phyloP scores from a whole-genome alignment of 2,797 vertebrate genomes.

The Nyctalus aviator region DNA sequence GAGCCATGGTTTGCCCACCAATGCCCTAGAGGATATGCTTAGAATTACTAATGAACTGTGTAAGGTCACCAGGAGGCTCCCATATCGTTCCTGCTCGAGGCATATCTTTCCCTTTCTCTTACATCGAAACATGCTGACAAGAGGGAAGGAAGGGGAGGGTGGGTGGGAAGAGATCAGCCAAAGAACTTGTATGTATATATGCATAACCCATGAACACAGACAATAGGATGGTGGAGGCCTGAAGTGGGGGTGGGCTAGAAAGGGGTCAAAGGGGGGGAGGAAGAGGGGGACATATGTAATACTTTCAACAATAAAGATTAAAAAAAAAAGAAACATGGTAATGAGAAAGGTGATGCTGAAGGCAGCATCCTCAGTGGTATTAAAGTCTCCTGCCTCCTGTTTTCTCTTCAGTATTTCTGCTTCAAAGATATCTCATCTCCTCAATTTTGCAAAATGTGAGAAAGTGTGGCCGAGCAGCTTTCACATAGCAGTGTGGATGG shows the following conservation, averaged over 20 bases:
- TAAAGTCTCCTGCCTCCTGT: slow-evolving; percentile 58
- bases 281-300: too few species aligned
- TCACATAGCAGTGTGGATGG: neutral
- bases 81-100: neutral
- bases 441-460: slow-evolving; percentile 73
- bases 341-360: slow-evolving; percentile 59
- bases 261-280: too few species aligned
- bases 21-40: slow-evolving; percentile 44
- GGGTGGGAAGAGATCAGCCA: too few species aligned
- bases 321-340: slow-evolving; percentile 51
- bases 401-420: slow-evolving; percentile 57
- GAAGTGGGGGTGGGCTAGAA: too few species aligned
- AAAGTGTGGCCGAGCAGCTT: slow-evolving; percentile 32
- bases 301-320: too few species aligned
- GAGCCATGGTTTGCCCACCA: too few species aligned
- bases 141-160: slow-evolving; percentile 9
- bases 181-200: too few species aligned
- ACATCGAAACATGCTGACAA: slow-evolving; percentile 64
- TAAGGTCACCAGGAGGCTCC: slow-evolving; percentile 59
- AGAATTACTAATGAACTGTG: slow-evolving; percentile 54
- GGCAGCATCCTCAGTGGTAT: slow-evolving; percentile 36
- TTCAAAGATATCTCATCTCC: slow-evolving; percentile 69
- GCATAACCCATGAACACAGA: too few species aligned
- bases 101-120: neutral
- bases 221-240: too few species aligned